These are phyloP conservation scores for Neoaliturus tenellus DNA, from an alignment of 2,888 invertebrate genomes.

Conservation along the genomic window DNA sequence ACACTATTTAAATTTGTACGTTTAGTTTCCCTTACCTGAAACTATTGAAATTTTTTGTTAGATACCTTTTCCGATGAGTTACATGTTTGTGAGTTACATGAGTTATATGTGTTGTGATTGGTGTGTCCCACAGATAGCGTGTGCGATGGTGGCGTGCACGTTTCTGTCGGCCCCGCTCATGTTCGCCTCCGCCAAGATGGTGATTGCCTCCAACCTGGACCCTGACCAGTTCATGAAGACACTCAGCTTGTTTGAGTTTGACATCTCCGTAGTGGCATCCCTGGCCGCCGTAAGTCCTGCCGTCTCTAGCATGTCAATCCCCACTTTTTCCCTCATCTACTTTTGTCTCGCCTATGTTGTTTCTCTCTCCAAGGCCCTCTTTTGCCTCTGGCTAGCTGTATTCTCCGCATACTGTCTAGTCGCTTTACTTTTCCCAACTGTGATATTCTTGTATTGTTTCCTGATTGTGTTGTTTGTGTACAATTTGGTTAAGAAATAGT, in stretches of 20 bases:
- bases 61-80: no score
- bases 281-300: conserved; percentile 78
- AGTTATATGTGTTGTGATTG: background rate
- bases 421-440: conserved; percentile 1
- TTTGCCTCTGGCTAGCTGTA: background rate
- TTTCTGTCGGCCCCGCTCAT: conserved; percentile 96
- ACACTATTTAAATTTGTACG: no score
- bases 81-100: no score
- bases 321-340: conserved; percentile 5
- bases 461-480: background rate
- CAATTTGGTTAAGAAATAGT: background rate
- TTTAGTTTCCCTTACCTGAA: no score
- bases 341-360: background rate
- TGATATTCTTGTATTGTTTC: conserved; percentile 1
- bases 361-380: background rate
- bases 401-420: background rate
- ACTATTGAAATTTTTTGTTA: no score
- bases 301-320: conserved; percentile 22
- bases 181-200: conserved; percentile 96
- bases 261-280: conserved; percentile 87
- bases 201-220: conserved; percentile 83
- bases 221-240: conserved; percentile 86
- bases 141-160: conserved; percentile 96
- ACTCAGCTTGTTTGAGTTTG: conserved; percentile 87
- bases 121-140: conserved; percentile 82